These are phyloP conservation scores for Lerista edwardsae DNA, from an alignment of 2,797 vertebrate genomes.

Conservation along the genomic window DNA sequence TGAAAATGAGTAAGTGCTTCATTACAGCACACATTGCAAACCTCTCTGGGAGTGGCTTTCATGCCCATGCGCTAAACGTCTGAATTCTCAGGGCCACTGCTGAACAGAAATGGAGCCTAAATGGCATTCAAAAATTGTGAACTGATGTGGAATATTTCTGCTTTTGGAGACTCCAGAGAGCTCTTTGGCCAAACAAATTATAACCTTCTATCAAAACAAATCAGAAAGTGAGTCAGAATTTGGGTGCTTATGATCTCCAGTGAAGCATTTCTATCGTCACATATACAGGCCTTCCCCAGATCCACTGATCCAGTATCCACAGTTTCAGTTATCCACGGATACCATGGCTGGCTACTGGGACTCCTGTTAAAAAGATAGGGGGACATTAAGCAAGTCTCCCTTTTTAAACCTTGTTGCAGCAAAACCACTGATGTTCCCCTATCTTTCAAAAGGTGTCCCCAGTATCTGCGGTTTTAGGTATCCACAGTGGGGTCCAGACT, in stretches of 20 bases:
- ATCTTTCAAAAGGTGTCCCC: no score
- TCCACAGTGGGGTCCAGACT: no score
- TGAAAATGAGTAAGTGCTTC: constrained; percentile 43
- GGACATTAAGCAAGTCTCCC: no score
- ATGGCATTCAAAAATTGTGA: not conserved
- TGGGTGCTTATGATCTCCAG: not conserved
- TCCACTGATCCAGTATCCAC: no score
- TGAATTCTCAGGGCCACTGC: constrained; percentile 14
- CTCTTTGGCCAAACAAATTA: not conserved
- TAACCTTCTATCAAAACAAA: not conserved
- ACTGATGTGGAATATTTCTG: not conserved
- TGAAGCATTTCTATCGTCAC: not conserved
- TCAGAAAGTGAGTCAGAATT: not conserved
- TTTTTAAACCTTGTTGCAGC: no score
- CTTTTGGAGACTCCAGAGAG: not conserved
- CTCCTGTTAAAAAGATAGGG: no score
- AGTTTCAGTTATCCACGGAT: no score
- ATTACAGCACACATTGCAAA: constrained; percentile 14
- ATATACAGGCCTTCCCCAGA: no score
- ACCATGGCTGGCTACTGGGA: no score
- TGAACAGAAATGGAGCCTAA: not conserved
- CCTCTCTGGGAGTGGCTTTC: constrained; percentile 46
- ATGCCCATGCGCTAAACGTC: constrained; percentile 36
- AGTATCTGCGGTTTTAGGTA: no score
- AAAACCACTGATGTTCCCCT: no score